phyloP scores from a whole-genome alignment of 1,140 invertebrate genomes.

The Caenorhabditis remanei region DNA sequence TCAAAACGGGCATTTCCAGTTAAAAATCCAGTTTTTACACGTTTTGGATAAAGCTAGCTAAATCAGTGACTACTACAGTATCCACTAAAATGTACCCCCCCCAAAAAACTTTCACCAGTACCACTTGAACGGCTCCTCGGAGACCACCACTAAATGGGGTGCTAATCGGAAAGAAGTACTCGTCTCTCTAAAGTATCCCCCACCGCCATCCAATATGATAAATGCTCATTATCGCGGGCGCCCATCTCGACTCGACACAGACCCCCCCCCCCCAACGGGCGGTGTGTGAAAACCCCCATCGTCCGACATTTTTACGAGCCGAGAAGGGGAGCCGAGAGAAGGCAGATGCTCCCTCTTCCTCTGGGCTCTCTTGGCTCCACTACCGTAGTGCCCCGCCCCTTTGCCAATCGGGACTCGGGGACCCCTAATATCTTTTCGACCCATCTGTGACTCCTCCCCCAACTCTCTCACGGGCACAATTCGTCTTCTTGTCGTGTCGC shows the following conservation, averaged over 20 bases:
- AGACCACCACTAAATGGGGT: neutral
- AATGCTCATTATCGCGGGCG: slow-evolving; percentile 32
- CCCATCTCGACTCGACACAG: neutral
- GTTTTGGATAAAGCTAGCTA: too few relatives aligned
- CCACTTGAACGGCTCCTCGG: slow-evolving; percentile 10
- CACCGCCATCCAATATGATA: slow-evolving; percentile 43
- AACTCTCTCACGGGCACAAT: slow-evolving; percentile 53
- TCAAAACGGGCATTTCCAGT: too few relatives aligned
- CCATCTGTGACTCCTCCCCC: slow-evolving; percentile 30
- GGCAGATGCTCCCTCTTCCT: neutral
- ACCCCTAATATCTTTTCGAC: neutral
- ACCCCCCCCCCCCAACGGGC: neutral
- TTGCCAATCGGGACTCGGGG: neutral
- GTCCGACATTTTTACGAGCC: slow-evolving; percentile 23
- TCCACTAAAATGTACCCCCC: too few relatives aligned
- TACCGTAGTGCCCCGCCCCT: slow-evolving; percentile 45
- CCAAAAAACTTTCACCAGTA: too few relatives aligned
- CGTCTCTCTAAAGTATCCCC: neutral
- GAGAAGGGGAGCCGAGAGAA: slow-evolving; percentile 9
- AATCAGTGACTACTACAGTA: too few relatives aligned
- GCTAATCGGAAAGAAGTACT: slow-evolving; percentile 19
- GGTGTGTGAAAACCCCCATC: neutral
- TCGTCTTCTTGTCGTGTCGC: slow-evolving; percentile 23
- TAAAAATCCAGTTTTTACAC: too few relatives aligned
- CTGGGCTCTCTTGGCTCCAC: neutral